These are phyloP conservation scores for Kryptopterus vitreolus DNA, from an alignment of 2,797 vertebrate species.

Conservation along the genomic window DNA sequence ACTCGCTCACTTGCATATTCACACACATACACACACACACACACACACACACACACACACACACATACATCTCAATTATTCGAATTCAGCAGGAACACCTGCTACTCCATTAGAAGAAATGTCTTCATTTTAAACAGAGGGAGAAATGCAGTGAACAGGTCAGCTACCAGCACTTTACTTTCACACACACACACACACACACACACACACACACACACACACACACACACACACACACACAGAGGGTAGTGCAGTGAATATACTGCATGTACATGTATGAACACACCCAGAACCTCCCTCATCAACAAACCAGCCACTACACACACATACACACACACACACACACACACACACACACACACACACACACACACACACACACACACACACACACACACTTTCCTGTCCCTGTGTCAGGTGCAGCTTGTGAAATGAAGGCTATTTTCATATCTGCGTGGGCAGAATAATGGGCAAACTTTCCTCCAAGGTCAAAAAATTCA, in stretches of 20 bases:
- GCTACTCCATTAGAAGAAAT: not conserved
- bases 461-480: conserved; percentile 78
- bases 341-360: not conserved
- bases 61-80: not conserved
- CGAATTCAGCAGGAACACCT: not conserved
- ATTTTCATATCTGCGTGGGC: conserved; percentile 77
- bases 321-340: not conserved
- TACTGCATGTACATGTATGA: not conserved
- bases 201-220: not conserved
- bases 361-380: conserved; percentile 13
- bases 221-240: not conserved
- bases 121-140: not conserved
- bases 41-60: conserved; percentile 9
- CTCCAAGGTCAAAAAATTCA: conserved; percentile 78
- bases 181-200: not conserved
- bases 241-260: too few species aligned
- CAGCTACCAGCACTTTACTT: conserved; percentile 1
- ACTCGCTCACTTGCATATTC: not conserved
- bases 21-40: conserved; percentile 5
- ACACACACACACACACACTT: conserved; percentile 18
- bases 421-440: conserved; percentile 73
- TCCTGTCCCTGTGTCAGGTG: conserved; percentile 19
- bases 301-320: too few species aligned
- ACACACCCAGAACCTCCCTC: not conserved
- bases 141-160: not conserved